Evolutionary conservation across 1,140 invertebrate genomes (phyloP), one percentile per base, ranked within the genome.

Genomic region (Aphidius ervi): DNA sequence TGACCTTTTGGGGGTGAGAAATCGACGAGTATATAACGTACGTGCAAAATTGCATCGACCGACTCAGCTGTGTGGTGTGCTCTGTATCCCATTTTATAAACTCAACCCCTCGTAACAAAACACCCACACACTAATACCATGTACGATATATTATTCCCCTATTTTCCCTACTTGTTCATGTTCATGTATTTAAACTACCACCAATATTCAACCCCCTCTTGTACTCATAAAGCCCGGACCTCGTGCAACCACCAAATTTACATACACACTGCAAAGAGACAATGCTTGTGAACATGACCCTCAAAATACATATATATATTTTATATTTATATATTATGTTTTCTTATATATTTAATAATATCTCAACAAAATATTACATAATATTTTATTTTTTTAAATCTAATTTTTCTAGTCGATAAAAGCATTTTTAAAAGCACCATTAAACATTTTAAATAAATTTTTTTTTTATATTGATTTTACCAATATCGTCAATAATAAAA

Each of bases 231-330:
- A 40, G 60, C 60, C 60, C 55, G 60, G 60, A 62, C 60, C 60
- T 62, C 60, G 60, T 55, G 55, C 60, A 62, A 62, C 60, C 54
- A 56, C 60, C 60, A 31, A 62, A 62, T 62, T 43, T 10, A 52
- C 23, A 52, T 31, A 56, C 53, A 53, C 46, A 48, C 41, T 56
- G 46, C 48, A 42, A 40, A 40, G 46, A 16, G 23, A 43, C 46
- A 46, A 56, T 40, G 46, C 39, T 41, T 39, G 43, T 50, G 61
- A 58, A 63, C 61, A 54, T 62, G 60, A 62, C 60, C 60, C 60
- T 62, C 60, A 62, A 62, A 62, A 62, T 48, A 39, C 39, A 45
- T 40, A 58, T 16, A 10, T n/a, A 31, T 31, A 52, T 31, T 4
- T 31, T 10, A 2, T 8, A 6, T 8, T 40, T 8, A 9, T 48